Evolutionary conservation across 2,797 vertebrate species (phyloP).

Genomic region (Hoplostethus atlanticus): DNA sequence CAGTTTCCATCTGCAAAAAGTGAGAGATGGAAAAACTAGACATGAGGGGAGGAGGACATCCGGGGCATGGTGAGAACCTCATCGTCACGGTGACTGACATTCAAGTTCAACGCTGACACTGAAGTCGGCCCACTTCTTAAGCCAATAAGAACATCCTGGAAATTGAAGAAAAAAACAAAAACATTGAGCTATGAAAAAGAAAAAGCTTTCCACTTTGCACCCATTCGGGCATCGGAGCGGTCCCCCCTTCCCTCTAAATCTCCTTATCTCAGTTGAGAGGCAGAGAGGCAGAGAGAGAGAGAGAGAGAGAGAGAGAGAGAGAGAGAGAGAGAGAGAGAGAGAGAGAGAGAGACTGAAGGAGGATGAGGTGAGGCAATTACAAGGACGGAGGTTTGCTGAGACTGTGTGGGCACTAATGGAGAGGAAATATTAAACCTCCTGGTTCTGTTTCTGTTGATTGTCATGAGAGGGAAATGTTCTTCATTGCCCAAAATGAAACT

Average conservation of each 20-base stretch:
- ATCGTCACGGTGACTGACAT: slow-evolving; percentile 33
- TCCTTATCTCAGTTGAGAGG: slow-evolving; percentile 59
- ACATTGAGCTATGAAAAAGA: slow-evolving; percentile 29
- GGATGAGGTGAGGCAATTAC: not conserved
- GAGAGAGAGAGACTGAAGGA: slow-evolving; percentile 16
- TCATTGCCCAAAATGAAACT: too few relatives aligned
- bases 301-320: too few relatives aligned
- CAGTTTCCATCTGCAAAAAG: not conserved
- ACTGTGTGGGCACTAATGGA: not conserved
- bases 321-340: slow-evolving; percentile 50
- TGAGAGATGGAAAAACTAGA: not conserved
- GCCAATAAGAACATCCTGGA: too few relatives aligned
- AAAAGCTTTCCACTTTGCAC: slow-evolving; percentile 30
- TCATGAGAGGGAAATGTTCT: too few relatives aligned
- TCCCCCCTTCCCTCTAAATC: slow-evolving; percentile 46
- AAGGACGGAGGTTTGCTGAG: not conserved
- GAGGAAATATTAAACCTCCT: too few relatives aligned
- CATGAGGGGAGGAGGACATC: not conserved
- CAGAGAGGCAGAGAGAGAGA: too few relatives aligned
- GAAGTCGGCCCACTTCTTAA: slow-evolving; percentile 10
- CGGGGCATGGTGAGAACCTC: not conserved
- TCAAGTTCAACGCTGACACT: slow-evolving; percentile 14
- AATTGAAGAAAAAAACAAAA: not conserved
- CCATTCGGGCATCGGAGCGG: slow-evolving; percentile 30
- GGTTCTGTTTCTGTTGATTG: too few relatives aligned